Percentiles rank a stretch among this genome's conserved stretches.
Evolutionary conservation across 2,113 vertebrate genomes (phyloP).

Genomic region (Cheirogaleus medius): DNA sequence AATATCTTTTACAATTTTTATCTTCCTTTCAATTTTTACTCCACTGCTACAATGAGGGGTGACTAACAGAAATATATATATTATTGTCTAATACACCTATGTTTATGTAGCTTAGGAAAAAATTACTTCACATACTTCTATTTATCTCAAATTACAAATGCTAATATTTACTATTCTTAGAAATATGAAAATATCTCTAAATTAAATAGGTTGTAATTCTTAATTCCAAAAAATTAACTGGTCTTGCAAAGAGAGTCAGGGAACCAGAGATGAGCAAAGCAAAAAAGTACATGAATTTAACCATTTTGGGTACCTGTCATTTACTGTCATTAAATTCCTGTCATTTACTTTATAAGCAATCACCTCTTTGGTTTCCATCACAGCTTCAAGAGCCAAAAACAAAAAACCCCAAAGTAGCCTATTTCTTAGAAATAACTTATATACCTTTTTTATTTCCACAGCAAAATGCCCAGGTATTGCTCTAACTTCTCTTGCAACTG

Average conservation of each 20-base stretch:
- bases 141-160: constrained; percentile 38
- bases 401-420: background rate
- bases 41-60: background rate
- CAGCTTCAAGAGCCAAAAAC: background rate
- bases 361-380: background rate
- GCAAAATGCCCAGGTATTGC: background rate
- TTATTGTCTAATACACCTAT: background rate
- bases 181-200: constrained; percentile 26
- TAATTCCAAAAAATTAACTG: constrained; percentile 16
- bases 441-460: background rate
- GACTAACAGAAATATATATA: background rate
- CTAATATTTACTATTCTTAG: constrained; percentile 33
- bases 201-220: constrained; percentile 9
- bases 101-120: background rate
- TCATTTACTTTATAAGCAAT: background rate
- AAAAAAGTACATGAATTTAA: background rate
- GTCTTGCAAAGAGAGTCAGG: background rate
- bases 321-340: too few relatives aligned
- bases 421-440: constrained; percentile 1
- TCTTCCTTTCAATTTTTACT: background rate
- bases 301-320: background rate
- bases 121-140: background rate
- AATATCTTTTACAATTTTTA: background rate
- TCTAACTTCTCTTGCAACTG: background rate
- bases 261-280: background rate